Conservation (phyloP, 23 tunicate species). For the Corella eumyota region DNA sequence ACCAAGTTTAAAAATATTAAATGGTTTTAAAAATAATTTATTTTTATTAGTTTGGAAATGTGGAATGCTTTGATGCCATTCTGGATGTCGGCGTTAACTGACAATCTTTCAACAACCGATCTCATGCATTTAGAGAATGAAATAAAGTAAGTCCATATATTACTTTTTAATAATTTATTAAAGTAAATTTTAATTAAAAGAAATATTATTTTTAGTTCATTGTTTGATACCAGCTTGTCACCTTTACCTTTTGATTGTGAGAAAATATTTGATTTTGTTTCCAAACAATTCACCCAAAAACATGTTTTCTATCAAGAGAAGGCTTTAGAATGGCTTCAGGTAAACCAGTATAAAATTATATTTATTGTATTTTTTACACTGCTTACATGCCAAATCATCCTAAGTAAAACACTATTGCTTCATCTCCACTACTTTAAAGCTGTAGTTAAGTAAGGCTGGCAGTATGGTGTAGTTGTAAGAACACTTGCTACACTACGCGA, state of each 20-base stretch:
- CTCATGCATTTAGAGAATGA: constrained; percentile 9
- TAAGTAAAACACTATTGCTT: too few relatives aligned
- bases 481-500: too few relatives aligned
- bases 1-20: too few relatives aligned
- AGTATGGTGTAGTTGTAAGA: too few relatives aligned
- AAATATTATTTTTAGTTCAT: constrained; percentile 20
- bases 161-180: neutral
- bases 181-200: neutral
- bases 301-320: constrained; percentile 13
- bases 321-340: constrained; percentile 59
- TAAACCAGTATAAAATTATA: too few relatives aligned
- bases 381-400: too few relatives aligned
- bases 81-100: constrained; percentile 46
- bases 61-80: constrained; percentile 63
- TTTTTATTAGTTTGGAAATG: constrained; percentile 4
- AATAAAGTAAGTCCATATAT: constrained; percentile 3
- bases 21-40: neutral
- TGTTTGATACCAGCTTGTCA: constrained; percentile 43
- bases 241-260: constrained; percentile 38
- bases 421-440: too few relatives aligned
- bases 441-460: too few relatives aligned
- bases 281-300: constrained; percentile 5
- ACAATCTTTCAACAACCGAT: constrained; percentile 9
- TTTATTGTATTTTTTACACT: too few relatives aligned
- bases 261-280: constrained; percentile 17